Evolutionary conservation across 35 echinoderm and acorn worm species (phyloP).

Genomic region (Anneissia japonica): DNA sequence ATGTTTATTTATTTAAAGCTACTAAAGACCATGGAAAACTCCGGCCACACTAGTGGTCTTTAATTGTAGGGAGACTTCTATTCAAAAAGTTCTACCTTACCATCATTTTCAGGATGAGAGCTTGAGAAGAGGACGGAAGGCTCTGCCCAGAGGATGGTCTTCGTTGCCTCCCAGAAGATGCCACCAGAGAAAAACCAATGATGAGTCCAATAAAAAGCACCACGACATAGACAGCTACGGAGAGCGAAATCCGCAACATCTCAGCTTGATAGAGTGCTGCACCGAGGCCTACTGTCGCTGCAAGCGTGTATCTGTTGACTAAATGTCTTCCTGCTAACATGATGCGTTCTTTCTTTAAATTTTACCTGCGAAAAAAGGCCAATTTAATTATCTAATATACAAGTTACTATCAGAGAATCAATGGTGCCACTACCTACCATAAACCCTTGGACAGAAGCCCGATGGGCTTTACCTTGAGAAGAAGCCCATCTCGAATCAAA

Average conservation of each 20-base stretch:
- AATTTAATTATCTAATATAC: too few relatives aligned
- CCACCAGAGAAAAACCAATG: conserved; percentile 55
- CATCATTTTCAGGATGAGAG: conserved; percentile 77
- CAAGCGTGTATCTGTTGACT: conserved; percentile 40
- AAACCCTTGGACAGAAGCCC: too few relatives aligned
- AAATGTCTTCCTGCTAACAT: neutral
- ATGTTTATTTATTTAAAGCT: too few relatives aligned
- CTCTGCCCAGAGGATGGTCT: conserved; percentile 17
- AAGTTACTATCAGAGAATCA: too few relatives aligned
- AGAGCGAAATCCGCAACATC: conserved; percentile 32
- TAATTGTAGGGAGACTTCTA: too few relatives aligned
- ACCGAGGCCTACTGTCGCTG: conserved; percentile 21
- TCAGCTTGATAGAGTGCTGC: conserved; percentile 35
- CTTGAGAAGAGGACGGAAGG: conserved; percentile 39
- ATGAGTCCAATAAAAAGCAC: conserved; percentile 38
- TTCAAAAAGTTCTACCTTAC: too few relatives aligned
- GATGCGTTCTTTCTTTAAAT: neutral
- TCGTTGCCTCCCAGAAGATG: conserved; percentile 65
- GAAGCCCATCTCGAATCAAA: too few relatives aligned
- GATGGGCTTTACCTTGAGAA: too few relatives aligned
- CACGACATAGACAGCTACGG: conserved; percentile 37
- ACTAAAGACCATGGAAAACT: too few relatives aligned
- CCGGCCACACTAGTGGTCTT: too few relatives aligned
- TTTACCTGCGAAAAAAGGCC: too few relatives aligned
- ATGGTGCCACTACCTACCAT: too few relatives aligned